Percentiles rank a stretch among this genome's conserved stretches.
Conservation (phyloP, 2,888 invertebrate genomes). For the Nemapogon koenigi region DNA sequence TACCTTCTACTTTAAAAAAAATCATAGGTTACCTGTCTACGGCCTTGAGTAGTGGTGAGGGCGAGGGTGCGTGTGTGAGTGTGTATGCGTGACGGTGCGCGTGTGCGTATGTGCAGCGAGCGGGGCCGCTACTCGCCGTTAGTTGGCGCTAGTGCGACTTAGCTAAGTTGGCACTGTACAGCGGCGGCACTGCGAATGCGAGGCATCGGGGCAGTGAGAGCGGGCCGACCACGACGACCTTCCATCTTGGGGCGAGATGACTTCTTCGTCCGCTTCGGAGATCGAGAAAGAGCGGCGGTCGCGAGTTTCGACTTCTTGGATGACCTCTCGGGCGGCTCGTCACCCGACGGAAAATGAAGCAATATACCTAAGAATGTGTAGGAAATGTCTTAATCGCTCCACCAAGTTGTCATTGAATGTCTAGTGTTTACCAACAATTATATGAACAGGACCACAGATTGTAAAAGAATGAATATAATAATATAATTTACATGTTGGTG, state of each 20-base stretch:
- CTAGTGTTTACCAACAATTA: no score
- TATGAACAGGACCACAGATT: no score
- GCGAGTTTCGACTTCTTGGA: constrained; percentile 83
- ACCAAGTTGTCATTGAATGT: no score
- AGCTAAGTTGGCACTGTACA: no score
- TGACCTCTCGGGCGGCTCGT: constrained; percentile 63
- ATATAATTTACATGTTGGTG: no score
- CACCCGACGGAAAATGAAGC: constrained; percentile 25
- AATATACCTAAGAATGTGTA: no score
- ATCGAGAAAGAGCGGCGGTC: constrained; percentile 78
- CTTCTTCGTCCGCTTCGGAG: constrained; percentile 80
- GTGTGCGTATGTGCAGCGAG: constrained; percentile 25
- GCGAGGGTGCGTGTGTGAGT: constrained; percentile 3
- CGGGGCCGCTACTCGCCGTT: constrained; percentile 36
- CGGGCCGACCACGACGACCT: constrained; percentile 62
- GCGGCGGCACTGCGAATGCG: constrained; percentile 68
- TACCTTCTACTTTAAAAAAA: no score
- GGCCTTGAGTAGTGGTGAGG: constrained; percentile 2
- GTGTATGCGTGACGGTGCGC: constrained; percentile 10
- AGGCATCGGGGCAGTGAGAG: constrained; percentile 61
- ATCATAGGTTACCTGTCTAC: no score
- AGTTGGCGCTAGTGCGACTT: constrained; percentile 27
- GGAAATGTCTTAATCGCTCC: no score
- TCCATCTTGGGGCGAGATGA: constrained; percentile 79
- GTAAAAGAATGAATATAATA: no score